These are phyloP conservation scores for Carettochelys insculpta DNA, from an alignment of 2,113 vertebrate genomes.

Conservation along the genomic window DNA sequence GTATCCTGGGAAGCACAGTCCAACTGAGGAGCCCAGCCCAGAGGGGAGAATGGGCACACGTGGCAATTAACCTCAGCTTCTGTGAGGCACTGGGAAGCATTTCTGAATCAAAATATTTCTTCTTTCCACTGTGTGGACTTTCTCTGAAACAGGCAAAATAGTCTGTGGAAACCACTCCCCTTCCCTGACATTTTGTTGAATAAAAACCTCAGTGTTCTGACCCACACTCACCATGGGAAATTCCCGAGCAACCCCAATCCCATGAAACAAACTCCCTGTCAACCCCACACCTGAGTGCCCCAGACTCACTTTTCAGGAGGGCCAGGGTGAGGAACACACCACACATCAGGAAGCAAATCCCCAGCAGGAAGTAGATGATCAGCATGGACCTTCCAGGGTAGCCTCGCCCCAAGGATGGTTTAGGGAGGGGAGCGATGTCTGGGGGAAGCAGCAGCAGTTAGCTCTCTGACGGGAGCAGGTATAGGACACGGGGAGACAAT, in stretches of 20 bases:
- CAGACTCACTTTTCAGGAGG: slow-evolving; percentile 42
- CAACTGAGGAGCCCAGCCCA: not conserved
- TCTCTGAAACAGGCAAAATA: not conserved
- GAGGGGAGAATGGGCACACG: not conserved
- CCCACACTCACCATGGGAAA: not conserved
- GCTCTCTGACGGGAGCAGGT: not conserved
- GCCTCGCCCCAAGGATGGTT: not conserved
- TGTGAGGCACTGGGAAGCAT: not conserved
- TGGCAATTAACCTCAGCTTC: not conserved
- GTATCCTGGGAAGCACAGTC: not conserved
- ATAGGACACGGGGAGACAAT: not conserved
- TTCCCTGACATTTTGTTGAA: not conserved
- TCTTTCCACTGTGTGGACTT: not conserved
- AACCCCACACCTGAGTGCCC: not conserved
- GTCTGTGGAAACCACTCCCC: not conserved
- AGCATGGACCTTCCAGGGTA: not conserved
- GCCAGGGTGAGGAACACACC: not conserved
- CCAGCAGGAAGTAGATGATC: not conserved
- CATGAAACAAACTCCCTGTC: not conserved
- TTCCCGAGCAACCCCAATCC: not conserved
- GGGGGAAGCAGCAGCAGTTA: not conserved
- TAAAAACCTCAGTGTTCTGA: not conserved
- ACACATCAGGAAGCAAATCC: not conserved
- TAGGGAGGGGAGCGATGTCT: too few relatives aligned
- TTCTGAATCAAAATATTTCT: not conserved